A percentile compares a stretch with the other conserved stretches of the same genome.
Evolutionary conservation across 2,888 invertebrate genomes (phyloP).

Genomic region (Synanthedon vespiformis): DNA sequence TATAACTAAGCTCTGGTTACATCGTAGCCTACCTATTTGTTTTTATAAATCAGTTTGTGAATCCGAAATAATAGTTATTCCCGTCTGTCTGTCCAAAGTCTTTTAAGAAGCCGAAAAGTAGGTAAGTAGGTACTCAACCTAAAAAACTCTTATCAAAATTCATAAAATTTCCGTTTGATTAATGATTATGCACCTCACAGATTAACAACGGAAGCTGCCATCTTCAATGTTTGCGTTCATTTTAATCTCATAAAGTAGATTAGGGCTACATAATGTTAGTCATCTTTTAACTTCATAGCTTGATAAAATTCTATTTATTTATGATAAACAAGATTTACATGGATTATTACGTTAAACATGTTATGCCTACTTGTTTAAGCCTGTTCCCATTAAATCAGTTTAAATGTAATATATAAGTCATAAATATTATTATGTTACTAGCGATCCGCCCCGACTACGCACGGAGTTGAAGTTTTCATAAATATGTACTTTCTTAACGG

Average conservation of each 20-base stretch:
- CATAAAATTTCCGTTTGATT: background rate
- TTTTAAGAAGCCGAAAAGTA: too few species aligned
- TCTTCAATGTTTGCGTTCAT: constrained; percentile 47
- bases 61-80: too few species aligned
- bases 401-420: background rate
- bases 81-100: too few species aligned
- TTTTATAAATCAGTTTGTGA: too few species aligned
- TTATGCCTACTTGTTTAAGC: background rate
- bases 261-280: constrained; percentile 53
- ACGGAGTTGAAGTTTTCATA: too few species aligned
- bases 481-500: too few species aligned
- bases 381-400: background rate
- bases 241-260: constrained; percentile 51
- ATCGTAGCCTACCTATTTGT: too few species aligned
- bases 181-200: constrained; percentile 13
- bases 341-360: too few species aligned
- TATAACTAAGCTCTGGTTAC: too few species aligned
- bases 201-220: constrained; percentile 61
- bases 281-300: constrained; percentile 45
- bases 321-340: constrained; percentile 27
- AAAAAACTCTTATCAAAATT: constrained; percentile 6
- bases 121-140: too few species aligned
- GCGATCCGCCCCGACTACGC: too few species aligned
- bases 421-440: background rate
- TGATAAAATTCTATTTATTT: constrained; percentile 52